Percentiles rank a stretch among this genome's conserved stretches.
Conservation (phyloP, 2,113 vertebrate species). For the Rhegmatorhina hoffmannsi region DNA sequence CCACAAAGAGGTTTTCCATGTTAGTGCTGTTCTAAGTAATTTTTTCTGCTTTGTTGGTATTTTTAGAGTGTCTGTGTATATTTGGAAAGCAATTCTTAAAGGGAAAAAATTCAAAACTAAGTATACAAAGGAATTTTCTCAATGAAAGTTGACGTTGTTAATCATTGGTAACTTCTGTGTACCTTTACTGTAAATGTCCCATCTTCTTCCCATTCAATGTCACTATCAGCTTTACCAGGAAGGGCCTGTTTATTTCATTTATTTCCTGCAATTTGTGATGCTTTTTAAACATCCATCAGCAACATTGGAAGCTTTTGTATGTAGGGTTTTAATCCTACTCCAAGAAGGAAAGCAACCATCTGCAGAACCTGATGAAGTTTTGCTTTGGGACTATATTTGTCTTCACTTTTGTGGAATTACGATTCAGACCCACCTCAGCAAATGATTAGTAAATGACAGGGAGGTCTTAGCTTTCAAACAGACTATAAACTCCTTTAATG, state of each 20-base stretch:
- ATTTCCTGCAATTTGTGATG: background rate
- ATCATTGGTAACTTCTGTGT: background rate
- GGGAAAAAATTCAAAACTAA: constrained; percentile 1
- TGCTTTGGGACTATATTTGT: background rate
- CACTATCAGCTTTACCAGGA: background rate
- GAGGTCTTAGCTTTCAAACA: background rate
- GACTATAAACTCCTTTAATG: background rate
- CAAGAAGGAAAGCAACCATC: background rate
- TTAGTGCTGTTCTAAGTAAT: background rate
- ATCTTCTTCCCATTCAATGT: background rate
- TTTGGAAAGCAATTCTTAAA: background rate
- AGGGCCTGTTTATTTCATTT: background rate
- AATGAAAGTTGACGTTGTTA: background rate
- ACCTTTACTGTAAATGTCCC: background rate
- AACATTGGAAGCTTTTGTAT: background rate
- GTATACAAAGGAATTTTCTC: background rate
- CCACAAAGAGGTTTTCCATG: background rate
- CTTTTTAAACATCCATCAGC: background rate
- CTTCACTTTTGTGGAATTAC: background rate
- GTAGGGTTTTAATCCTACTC: background rate
- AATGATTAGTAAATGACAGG: background rate
- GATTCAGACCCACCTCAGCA: background rate
- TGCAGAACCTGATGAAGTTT: background rate
- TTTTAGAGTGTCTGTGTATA: background rate
- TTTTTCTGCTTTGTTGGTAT: background rate